Base-by-base conservation (phyloP, 2,113 vertebrate species). In the Haemorhous mexicanus region DNA sequence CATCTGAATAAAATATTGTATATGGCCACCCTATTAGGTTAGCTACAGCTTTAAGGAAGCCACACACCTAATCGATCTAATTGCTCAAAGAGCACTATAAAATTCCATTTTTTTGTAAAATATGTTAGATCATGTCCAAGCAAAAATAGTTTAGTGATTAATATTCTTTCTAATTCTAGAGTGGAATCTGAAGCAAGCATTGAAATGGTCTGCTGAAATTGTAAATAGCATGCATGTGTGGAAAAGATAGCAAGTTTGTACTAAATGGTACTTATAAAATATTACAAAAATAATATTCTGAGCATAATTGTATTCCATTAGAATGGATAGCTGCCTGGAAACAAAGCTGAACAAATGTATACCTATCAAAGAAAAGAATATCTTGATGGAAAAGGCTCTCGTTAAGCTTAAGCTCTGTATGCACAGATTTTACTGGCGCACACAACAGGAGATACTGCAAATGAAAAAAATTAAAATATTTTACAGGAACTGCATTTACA, bases 141-240 rank as follows among this genome's bases (percentile, higher is more conserved):
- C 59, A 96, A 97, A 70, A 96, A 91, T 87, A 94, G 75, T 61
- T 93, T 77, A 35, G 20, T 93, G 73, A 94, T 96, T 96, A 95
- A 97, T 97, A 92, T 62, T 69, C 35, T 94, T 44, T 96, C 92
- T 95, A 97, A 96, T 95, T 96, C 90, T 61, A 79, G n/a, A 96
- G 63, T 84, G 68, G 95, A 96, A 77, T 87, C 80, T 88, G 88
- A 97, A 95, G 80, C 15, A 22, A 95, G 87, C 79, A 44, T 62
- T 96, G 66, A 94, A 95, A 88, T 33, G 59, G 32, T 52, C 58
- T 17, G 22, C 49, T 79, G 93, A 96, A 95, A 96, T 81, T 94
- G 81, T 89, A 97, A 97, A 96, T 96, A 82, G 84, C 37, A 6
- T 73, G 73, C 90, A 83, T 83, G 61, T 83, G 92, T 39, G 85